Evolutionary conservation across 2,113 vertebrate genomes (phyloP), one percentile per base, ranked within the genome.

Genomic region (Nerophis ophidion): DNA sequence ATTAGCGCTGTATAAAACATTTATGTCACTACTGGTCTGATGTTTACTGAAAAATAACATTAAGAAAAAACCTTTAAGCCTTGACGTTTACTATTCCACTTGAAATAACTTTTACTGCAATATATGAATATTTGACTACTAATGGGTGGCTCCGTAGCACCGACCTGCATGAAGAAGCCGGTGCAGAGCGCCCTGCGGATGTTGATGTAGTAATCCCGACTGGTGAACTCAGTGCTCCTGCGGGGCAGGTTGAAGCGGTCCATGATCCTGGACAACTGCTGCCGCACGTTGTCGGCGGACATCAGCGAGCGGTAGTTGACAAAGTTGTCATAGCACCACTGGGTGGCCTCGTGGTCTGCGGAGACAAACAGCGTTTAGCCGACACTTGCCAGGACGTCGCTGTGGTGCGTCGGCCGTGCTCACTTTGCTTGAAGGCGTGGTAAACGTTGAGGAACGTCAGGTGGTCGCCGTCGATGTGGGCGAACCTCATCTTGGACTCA

Each of bases 251-350:
- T 98, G 91, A 99, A 99, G 78, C 96, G 94, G 89, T 99, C 97
- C 97, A 99, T 99, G 89, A 99, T 99, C 89, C 97, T 92, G 64
- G 95, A 98, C 82, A 99, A 94, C 90, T 99, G 97, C 72, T 98
- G 96, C 82, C 97, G 93, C 82, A 99, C 96, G 66, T 98, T 99
- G 91, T 99, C 97, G 70, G 96, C 96, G 70, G 97, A 99, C 96
- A 99, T 98, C 92, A 99, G 91, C 62, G 97, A 98, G 71, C 96
- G 93, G 90, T 98, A 99, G 93, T 99, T 99, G 87, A 99, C 94
- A 88, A 99, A 99, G 92, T 99, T 99, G 93, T 99, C 97, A 68
- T 98, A 99, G 91, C 95, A 98, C 97, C 97, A 99, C 89, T 99
- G 96, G 91, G 95, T 95, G 53, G 96, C 91, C 85, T 99, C 97